phyloP scores from a whole-genome alignment of 2,113 vertebrate genomes.

The Gasterosteus aculeatus region DNA sequence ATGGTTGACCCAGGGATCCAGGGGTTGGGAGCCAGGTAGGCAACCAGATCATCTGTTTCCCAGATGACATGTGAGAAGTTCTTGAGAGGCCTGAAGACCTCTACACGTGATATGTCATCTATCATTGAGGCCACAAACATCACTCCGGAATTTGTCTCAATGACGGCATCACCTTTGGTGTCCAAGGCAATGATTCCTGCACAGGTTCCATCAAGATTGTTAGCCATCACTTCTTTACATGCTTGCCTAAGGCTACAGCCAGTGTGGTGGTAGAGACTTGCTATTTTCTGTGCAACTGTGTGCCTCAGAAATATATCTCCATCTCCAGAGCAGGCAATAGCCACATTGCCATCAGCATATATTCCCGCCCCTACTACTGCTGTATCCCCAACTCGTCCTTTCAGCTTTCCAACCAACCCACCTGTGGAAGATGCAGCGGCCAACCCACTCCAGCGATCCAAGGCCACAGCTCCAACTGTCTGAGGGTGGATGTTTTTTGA shows the following conservation, averaged over 20 bases:
- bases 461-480: slow-evolving; percentile 83
- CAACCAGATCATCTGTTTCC: slow-evolving; percentile 80
- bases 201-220: slow-evolving; percentile 72
- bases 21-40: slow-evolving; percentile 77
- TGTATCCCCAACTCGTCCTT: slow-evolving; percentile 82
- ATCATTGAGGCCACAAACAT: slow-evolving; percentile 81
- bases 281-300: slow-evolving; percentile 82
- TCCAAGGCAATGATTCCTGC: slow-evolving; percentile 82
- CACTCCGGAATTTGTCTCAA: slow-evolving; percentile 80
- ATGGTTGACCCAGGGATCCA: slow-evolving; percentile 81
- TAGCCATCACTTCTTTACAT: slow-evolving; percentile 78
- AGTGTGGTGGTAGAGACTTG: slow-evolving; percentile 80
- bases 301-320: slow-evolving; percentile 82
- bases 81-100: slow-evolving; percentile 74
- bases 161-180: slow-evolving; percentile 68
- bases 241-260: slow-evolving; percentile 75
- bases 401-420: slow-evolving; percentile 81
- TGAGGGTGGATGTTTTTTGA: slow-evolving; percentile 80
- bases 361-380: slow-evolving; percentile 83
- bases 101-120: slow-evolving; percentile 65
- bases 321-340: slow-evolving; percentile 83
- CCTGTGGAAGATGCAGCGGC: slow-evolving; percentile 83
- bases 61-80: slow-evolving; percentile 76
- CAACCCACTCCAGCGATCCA: slow-evolving; percentile 71
- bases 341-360: slow-evolving; percentile 79